Evolutionary conservation across 2,113 vertebrate species (phyloP).

Genomic region (Phrynosoma platyrhinos): DNA sequence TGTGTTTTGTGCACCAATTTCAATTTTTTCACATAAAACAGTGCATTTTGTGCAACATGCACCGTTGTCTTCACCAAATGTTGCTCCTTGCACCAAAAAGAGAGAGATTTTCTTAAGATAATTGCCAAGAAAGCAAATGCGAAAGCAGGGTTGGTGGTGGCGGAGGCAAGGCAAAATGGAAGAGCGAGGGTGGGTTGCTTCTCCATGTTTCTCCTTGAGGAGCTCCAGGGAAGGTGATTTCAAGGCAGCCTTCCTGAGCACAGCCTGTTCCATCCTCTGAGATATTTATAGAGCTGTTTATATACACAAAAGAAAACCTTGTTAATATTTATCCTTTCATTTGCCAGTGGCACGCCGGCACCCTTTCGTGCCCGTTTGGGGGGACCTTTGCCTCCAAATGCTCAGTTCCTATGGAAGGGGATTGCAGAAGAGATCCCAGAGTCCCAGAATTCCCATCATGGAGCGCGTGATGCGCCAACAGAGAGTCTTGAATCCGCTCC

Average conservation of each 20-base stretch:
- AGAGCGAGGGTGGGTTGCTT: too few species aligned
- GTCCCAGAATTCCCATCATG: background rate
- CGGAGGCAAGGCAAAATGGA: too few species aligned
- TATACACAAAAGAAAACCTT: slow-evolving; percentile 7
- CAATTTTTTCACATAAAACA: too few species aligned
- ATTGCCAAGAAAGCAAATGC: too few species aligned
- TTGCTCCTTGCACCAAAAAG: too few species aligned
- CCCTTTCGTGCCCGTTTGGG: background rate
- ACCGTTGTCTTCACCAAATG: too few species aligned
- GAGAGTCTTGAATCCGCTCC: too few species aligned
- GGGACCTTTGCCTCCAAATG: background rate
- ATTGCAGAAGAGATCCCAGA: background rate
- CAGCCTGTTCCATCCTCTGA: slow-evolving; percentile 54
- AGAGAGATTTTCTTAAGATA: too few species aligned
- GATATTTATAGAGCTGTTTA: slow-evolving; percentile 52
- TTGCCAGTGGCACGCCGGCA: background rate
- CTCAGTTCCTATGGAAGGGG: background rate
- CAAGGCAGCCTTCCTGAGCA: background rate
- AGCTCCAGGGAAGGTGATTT: slow-evolving; percentile 52
- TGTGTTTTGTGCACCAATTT: too few species aligned
- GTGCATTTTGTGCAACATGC: too few species aligned
- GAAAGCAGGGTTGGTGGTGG: too few species aligned
- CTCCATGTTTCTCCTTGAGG: slow-evolving; percentile 49
- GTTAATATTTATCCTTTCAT: background rate
- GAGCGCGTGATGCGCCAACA: background rate